Conservation (phyloP, 35 echinoderm and acorn worm species). For the Antedon bifida region DNA sequence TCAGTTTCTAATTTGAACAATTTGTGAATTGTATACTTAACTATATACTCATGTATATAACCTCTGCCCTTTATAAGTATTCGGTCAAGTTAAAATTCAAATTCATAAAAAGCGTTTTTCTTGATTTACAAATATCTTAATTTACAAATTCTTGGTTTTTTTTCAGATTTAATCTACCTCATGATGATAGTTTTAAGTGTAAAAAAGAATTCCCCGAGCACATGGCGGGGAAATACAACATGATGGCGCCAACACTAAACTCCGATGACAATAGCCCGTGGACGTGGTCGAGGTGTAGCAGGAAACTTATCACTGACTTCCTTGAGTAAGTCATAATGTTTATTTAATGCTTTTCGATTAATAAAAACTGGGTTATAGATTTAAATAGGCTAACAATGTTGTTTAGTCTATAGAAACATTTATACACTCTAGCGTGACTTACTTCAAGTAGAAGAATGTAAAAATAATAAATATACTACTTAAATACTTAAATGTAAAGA, state of each 20-base stretch:
- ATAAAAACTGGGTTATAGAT: not conserved
- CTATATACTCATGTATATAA: too few relatives aligned
- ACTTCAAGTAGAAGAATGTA: not conserved
- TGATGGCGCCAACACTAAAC: constrained; percentile 92
- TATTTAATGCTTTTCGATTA: not conserved
- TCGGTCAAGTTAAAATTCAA: too few relatives aligned
- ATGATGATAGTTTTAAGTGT: constrained; percentile 79
- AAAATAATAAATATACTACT: not conserved
- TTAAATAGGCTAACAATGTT: not conserved
- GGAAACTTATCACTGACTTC: constrained; percentile 64
- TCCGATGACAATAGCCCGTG: constrained; percentile 60
- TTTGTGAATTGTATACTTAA: not conserved
- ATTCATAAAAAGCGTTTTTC: too few relatives aligned
- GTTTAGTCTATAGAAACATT: not conserved
- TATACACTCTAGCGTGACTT: not conserved
- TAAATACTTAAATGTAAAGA: too few relatives aligned
- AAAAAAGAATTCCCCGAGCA: constrained; percentile 10
- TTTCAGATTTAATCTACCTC: constrained; percentile 82
- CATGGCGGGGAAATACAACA: constrained; percentile 34
- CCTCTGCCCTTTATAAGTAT: too few relatives aligned
- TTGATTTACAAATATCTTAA: not conserved
- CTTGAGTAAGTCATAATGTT: constrained; percentile 81
- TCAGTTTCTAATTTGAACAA: not conserved
- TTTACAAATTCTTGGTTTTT: not conserved
- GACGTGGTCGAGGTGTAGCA: constrained; percentile 81